Base-by-base conservation (phyloP, 2,888 invertebrate species). In the Drosophila diplacantha region DNA sequence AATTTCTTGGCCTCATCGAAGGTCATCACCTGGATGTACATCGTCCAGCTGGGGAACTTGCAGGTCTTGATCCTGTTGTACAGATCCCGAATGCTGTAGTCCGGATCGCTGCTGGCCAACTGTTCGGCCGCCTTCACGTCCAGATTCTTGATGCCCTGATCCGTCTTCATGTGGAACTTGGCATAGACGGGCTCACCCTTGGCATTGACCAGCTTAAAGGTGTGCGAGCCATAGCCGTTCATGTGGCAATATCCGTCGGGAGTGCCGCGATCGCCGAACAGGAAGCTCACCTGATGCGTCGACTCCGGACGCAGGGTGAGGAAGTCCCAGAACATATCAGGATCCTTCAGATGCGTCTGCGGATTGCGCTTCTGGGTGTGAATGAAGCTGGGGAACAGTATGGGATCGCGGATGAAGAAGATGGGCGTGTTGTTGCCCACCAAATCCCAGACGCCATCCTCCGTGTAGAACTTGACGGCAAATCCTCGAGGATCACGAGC, bases 341-440 rank as follows among this genome's bases (percentile, higher is more conserved):
- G 90, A 89, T 98, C 97, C 90, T 96, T 98, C 59, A 97, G 90
- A 85, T 96, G 95, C 0, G 96, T 96, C 43, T 91, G 93, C 0
- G 99, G 99, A 87, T 99, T 98, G 75, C 98, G 91, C 88, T 98
- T 99, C 88, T 98, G 98, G 0, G 98, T 96, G 88, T 98, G 98
- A 81, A 99, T 97, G 84, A 99, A 98, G 85, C 95, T 96, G 9
- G 98, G 96, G 89, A 99, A 99, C 56, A 95, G 89, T n/a, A 94
- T 90, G 1, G 97, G 95, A 87, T 98, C 98, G 59, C 96, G 92
- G 81, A 98, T 93, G 88, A 97, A 97, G 90, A 97, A 97, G 71
- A 97, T 92, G 0, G 97, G 97, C 0, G 96, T 97, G 87, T 97
- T 97, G 87, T 95, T 95, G 22, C 97, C 97, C 31, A 97, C 97